These are phyloP conservation scores for Hyperoodon ampullatus DNA, from an alignment of 2,113 vertebrate genomes.

Conservation along the genomic window DNA sequence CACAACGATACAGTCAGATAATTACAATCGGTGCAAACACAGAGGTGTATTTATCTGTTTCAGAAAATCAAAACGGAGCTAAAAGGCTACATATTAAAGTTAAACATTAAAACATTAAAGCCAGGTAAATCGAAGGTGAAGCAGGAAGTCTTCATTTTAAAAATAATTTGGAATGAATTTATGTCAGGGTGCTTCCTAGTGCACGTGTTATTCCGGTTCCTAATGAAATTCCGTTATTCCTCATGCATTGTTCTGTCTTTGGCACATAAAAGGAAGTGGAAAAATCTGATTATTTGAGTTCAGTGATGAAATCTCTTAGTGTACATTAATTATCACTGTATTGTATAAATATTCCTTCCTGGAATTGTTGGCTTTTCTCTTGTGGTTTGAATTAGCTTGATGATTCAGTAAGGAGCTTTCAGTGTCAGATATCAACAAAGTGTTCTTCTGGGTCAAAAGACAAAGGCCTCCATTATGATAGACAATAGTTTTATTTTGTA, in stretches of 20 bases:
- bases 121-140: neutral
- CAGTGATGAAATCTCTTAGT: neutral
- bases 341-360: neutral
- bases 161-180: neutral
- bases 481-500: constrained; percentile 72
- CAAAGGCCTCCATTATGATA: constrained; percentile 76
- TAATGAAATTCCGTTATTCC: neutral
- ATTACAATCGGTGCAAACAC: neutral
- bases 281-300: neutral
- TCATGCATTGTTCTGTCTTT: neutral
- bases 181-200: neutral
- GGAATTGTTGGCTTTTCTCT: neutral
- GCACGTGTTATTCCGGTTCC: neutral
- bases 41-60: neutral
- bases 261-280: neutral
- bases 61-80: neutral
- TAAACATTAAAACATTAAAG: too few species aligned
- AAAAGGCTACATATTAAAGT: neutral
- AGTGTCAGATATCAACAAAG: constrained; percentile 41
- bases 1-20: too few species aligned
- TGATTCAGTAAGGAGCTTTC: neutral
- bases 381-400: neutral
- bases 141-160: neutral
- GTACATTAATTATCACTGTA: neutral
- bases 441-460: constrained; percentile 75